Conservation (phyloP, 2,113 vertebrate genomes). For the Seriola rivoliana region DNA sequence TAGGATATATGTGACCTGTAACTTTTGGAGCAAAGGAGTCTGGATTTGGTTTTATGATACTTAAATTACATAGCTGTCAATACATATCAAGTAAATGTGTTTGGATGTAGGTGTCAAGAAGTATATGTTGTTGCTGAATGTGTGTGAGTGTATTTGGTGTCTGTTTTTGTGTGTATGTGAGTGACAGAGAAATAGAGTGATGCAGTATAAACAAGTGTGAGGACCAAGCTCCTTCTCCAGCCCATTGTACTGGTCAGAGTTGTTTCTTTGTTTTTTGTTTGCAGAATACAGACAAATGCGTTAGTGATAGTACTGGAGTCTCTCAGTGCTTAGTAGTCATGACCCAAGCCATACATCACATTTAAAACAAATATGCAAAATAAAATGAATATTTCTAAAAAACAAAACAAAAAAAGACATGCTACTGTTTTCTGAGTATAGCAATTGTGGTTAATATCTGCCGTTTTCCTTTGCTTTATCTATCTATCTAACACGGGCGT, state of each 20-base stretch:
- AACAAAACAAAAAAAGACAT: slow-evolving; percentile 34
- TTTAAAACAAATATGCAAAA: slow-evolving; percentile 81
- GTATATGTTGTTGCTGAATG: slow-evolving; percentile 24
- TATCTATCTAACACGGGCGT: background rate
- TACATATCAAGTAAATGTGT: slow-evolving; percentile 62
- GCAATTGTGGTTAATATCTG: background rate
- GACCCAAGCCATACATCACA: slow-evolving; percentile 77
- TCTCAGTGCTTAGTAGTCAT: slow-evolving; percentile 65
- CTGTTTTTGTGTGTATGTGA: slow-evolving; percentile 25
- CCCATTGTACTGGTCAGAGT: slow-evolving; percentile 55
- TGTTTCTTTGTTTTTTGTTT: slow-evolving; percentile 54
- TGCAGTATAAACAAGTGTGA: slow-evolving; percentile 56
- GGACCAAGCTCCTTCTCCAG: slow-evolving; percentile 42
- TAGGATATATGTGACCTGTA: slow-evolving; percentile 21
- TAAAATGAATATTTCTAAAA: slow-evolving; percentile 74
- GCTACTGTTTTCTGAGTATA: slow-evolving; percentile 4
- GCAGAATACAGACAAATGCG: slow-evolving; percentile 44
- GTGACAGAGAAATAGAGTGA: slow-evolving; percentile 26
- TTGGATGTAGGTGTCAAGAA: slow-evolving; percentile 27
- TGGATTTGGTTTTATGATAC: slow-evolving; percentile 24
- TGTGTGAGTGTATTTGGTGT: slow-evolving; percentile 30
- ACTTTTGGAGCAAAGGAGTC: slow-evolving; percentile 19
- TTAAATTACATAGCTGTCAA: slow-evolving; percentile 37
- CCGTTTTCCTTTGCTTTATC: background rate
- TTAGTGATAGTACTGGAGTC: slow-evolving; percentile 35